Conservation (phyloP, 2,888 invertebrate genomes). For the Helobdella robusta region DNA sequence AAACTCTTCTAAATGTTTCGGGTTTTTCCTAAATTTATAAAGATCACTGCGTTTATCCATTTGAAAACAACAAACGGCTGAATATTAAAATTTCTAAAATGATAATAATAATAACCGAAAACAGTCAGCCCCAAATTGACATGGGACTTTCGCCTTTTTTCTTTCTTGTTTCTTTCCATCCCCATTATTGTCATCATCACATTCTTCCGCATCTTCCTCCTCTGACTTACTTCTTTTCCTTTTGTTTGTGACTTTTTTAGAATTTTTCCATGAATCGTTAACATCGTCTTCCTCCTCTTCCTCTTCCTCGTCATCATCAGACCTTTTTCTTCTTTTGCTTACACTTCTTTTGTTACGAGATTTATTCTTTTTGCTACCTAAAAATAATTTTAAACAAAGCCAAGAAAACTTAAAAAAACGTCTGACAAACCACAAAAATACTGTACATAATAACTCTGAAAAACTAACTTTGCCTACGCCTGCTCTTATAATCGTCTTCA, state of each 20-base stretch:
- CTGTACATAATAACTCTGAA: neutral
- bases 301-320: conserved; percentile 3
- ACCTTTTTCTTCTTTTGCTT: conserved; percentile 4
- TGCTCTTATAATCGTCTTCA: conserved; percentile 5
- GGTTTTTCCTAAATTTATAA: conserved; percentile 41
- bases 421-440: neutral
- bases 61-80: neutral
- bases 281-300: conserved; percentile 18
- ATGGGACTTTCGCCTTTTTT: conserved; percentile 23
- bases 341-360: no score
- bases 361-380: no score
- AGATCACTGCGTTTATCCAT: neutral
- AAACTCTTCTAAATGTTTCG: conserved; percentile 42
- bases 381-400: no score
- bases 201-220: conserved; percentile 28
- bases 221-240: conserved; percentile 23
- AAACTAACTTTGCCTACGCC: neutral
- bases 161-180: conserved; percentile 25
- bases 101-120: neutral
- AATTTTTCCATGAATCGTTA: neutral
- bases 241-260: conserved; percentile 23
- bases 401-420: no score
- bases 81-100: neutral
- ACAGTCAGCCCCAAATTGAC: conserved; percentile 19
- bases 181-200: conserved; percentile 27